phyloP scores from a whole-genome alignment of 1,140 invertebrate species.

The Drosophila orena region DNA sequence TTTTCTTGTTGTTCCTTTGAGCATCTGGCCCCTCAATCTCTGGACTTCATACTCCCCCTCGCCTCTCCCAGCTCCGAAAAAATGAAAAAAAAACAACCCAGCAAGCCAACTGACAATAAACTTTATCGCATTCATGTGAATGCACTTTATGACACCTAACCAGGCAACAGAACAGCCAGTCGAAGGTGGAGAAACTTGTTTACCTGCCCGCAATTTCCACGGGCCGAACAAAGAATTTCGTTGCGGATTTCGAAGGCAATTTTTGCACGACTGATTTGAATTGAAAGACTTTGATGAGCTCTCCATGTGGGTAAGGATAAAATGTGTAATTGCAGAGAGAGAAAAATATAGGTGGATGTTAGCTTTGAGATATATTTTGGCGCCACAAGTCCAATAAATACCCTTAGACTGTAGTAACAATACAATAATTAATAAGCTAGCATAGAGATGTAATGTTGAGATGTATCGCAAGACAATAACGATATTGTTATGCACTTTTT shows the following conservation, averaged over 20 bases:
- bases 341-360: not conserved
- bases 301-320: conserved; percentile 18
- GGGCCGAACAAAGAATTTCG: conserved; percentile 43
- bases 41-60: not conserved
- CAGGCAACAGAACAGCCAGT: conserved; percentile 28
- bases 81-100: conserved; percentile 1
- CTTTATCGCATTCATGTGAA: conserved; percentile 82
- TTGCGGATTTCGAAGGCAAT: conserved; percentile 27
- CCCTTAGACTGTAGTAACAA: too few relatives aligned
- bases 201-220: conserved; percentile 53
- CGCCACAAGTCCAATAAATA: too few relatives aligned
- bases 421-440: too few relatives aligned
- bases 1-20: conserved; percentile 68
- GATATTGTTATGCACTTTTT: conserved; percentile 26
- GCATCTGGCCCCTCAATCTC: conserved; percentile 31
- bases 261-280: conserved; percentile 62
- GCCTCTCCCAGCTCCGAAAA: not conserved
- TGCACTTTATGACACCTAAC: conserved; percentile 83
- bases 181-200: conserved; percentile 50
- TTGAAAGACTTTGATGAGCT: conserved; percentile 49
- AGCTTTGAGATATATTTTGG: too few relatives aligned
- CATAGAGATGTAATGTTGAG: too few relatives aligned
- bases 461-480: not conserved
- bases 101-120: conserved; percentile 72
- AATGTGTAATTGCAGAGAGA: conserved; percentile 7